phyloP scores from a whole-genome alignment of 2,797 vertebrate genomes.

The Neosalanx taihuensis region DNA sequence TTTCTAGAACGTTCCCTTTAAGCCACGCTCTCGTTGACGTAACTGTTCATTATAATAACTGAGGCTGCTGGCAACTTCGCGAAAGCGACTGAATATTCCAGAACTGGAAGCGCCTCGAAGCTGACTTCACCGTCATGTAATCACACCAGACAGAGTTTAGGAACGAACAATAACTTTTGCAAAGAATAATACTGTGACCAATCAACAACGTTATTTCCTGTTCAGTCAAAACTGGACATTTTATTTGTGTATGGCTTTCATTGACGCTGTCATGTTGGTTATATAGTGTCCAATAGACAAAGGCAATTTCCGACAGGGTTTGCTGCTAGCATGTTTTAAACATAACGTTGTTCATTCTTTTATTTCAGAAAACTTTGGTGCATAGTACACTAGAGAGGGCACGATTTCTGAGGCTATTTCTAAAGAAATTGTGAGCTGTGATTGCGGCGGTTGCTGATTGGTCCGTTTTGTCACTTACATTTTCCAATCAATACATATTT shows the following conservation, averaged over 20 bases:
- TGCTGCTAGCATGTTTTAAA: no score
- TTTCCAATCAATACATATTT: no score
- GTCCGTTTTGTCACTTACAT: no score
- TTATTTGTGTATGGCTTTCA: conserved; percentile 55
- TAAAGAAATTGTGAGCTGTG: no score
- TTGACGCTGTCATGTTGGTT: conserved; percentile 35
- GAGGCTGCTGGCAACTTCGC: conserved; percentile 34
- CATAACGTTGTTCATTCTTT: no score
- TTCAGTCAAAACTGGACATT: not conserved
- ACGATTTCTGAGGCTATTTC: no score
- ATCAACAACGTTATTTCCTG: not conserved
- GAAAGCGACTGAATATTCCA: conserved; percentile 57
- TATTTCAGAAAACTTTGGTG: no score
- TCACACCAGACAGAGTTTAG: not conserved
- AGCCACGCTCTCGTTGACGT: conserved; percentile 41
- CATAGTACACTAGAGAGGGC: no score
- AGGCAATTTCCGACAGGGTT: no score
- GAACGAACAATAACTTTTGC: conserved; percentile 21
- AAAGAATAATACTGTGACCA: not conserved
- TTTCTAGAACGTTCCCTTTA: conserved; percentile 59
- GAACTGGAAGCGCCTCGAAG: conserved; percentile 28
- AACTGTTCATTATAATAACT: conserved; percentile 61
- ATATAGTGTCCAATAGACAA: no score
- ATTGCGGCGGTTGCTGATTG: no score
- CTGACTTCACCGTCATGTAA: conserved; percentile 14